These are phyloP conservation scores for Dryobotodes eremita DNA, from an alignment of 2,888 invertebrate species.

Conservation along the genomic window DNA sequence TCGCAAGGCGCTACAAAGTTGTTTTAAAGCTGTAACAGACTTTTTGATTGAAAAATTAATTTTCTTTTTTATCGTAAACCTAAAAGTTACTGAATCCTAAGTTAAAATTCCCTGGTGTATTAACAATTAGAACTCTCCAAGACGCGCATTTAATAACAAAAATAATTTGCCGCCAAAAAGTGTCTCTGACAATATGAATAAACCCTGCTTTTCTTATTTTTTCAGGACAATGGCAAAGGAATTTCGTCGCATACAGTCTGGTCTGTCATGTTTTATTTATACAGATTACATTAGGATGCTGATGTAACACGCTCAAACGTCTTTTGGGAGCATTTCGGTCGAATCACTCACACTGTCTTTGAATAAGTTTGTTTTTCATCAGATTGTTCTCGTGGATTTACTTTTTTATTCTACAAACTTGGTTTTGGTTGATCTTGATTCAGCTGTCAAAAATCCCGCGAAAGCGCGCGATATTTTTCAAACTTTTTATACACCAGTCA, in stretches of 20 bases:
- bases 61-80: not conserved
- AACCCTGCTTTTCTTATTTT: slow-evolving; percentile 36
- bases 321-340: slow-evolving; percentile 49
- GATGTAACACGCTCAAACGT: slow-evolving; percentile 51
- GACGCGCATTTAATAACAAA: not conserved
- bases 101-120: not conserved
- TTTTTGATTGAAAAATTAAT: not conserved
- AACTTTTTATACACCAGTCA: not conserved
- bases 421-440: slow-evolving; percentile 24
- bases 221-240: slow-evolving; percentile 44
- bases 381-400: slow-evolving; percentile 34
- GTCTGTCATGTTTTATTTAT: slow-evolving; percentile 59
- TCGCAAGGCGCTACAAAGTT: not conserved
- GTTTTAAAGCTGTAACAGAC: not conserved
- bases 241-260: slow-evolving; percentile 43
- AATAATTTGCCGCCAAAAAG: slow-evolving; percentile 2
- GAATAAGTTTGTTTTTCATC: slow-evolving; percentile 46
- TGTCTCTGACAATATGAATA: slow-evolving; percentile 17
- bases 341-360: slow-evolving; percentile 56
- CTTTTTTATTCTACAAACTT: slow-evolving; percentile 15
- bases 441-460: slow-evolving; percentile 8
- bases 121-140: not conserved
- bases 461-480: not conserved
- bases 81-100: not conserved
- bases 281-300: slow-evolving; percentile 60